Evolutionary conservation across 2,797 vertebrate genomes (phyloP).

Genomic region (Danio jaintianensis): DNA sequence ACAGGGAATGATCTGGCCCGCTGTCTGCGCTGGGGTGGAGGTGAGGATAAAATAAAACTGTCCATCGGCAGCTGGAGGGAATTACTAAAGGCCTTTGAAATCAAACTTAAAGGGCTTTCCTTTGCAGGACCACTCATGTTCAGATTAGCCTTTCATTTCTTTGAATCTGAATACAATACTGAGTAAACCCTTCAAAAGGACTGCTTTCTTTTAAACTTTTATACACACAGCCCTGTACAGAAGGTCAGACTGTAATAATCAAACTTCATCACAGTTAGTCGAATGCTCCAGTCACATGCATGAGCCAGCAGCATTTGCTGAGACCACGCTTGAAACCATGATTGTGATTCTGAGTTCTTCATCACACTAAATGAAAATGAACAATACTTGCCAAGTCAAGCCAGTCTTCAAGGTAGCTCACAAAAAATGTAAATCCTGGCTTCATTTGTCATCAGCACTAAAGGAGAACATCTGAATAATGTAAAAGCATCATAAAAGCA

Average conservation of each 20-base stretch:
- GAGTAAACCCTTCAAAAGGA: slow-evolving; percentile 38
- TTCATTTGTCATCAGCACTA: not conserved
- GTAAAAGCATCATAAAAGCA: not conserved
- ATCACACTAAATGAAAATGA: not conserved
- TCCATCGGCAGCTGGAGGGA: slow-evolving; percentile 4
- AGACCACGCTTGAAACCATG: slow-evolving; percentile 12
- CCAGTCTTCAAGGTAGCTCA: not conserved
- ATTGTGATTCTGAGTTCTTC: slow-evolving; percentile 15
- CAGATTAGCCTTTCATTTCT: slow-evolving; percentile 33
- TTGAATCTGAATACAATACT: slow-evolving; percentile 16
- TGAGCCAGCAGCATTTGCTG: slow-evolving; percentile 1
- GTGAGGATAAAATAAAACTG: slow-evolving; percentile 73
- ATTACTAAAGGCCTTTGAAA: slow-evolving; percentile 23
- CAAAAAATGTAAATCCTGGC: not conserved
- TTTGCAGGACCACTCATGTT: not conserved
- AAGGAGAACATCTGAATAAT: slow-evolving; percentile 1
- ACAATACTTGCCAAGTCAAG: not conserved
- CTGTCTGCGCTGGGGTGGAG: slow-evolving; percentile 96
- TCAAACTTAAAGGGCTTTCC: not conserved
- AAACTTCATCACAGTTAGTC: not conserved
- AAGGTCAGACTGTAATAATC: slow-evolving; percentile 37
- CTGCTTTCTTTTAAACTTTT: slow-evolving; percentile 34
- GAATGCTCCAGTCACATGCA: slow-evolving; percentile 33
- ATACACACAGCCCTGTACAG: not conserved
- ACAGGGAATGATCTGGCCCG: slow-evolving; percentile 94